A percentile compares a stretch with the other conserved stretches of the same genome.
Evolutionary conservation across 2,888 invertebrate genomes (phyloP).

Genomic region (Spatulosminthurus flaviceps): DNA sequence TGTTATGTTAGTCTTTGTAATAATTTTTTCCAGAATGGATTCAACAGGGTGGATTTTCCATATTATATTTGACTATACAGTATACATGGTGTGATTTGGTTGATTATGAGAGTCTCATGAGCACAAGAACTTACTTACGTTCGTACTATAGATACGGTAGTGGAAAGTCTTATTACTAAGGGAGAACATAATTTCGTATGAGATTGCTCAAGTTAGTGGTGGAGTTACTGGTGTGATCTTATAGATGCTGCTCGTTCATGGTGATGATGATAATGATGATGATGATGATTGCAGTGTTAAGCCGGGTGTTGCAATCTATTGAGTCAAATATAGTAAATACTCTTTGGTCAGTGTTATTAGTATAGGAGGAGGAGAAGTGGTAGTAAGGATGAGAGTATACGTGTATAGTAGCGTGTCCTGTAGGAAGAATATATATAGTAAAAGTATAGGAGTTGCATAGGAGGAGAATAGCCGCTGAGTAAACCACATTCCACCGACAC

Average conservation of each 20-base stretch:
- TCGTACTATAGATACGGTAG: no score
- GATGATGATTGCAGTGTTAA: conserved; percentile 1
- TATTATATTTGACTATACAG: background rate
- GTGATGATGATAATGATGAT: background rate
- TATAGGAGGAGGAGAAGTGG: background rate
- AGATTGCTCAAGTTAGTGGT: background rate
- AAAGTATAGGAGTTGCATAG: no score
- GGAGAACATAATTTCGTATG: background rate
- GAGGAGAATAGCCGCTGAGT: background rate
- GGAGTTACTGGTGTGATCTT: no score
- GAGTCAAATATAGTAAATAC: conserved; percentile 25
- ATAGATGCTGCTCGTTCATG: background rate
- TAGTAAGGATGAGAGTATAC: background rate
- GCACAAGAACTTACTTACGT: no score
- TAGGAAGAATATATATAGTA: no score
- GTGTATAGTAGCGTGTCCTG: background rate
- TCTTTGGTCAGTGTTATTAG: background rate
- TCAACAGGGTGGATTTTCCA: background rate
- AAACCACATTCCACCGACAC: conserved; percentile 29
- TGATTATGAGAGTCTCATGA: background rate
- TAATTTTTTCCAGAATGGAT: background rate
- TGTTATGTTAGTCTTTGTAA: background rate
- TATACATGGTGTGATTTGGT: background rate
- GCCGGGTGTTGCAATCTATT: conserved; percentile 14
- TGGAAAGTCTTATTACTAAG: background rate